phyloP scores from a whole-genome alignment of 1,140 invertebrate species.

The Intoshia linei region DNA sequence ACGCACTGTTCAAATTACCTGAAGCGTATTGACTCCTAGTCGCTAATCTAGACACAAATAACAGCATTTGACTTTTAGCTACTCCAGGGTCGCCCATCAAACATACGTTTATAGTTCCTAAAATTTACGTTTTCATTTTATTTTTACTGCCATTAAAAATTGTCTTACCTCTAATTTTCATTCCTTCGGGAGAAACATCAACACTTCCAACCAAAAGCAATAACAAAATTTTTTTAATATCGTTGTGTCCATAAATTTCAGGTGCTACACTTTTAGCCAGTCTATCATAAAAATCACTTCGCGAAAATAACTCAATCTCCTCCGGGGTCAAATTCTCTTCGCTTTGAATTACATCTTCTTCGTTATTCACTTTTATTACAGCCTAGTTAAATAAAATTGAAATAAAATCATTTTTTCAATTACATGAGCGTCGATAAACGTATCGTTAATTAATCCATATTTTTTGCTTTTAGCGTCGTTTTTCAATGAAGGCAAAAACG shows the following conservation, averaged over 20 bases:
- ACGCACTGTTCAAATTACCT: neutral
- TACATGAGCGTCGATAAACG: no score
- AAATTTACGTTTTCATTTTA: slow-evolving; percentile 3
- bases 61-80: slow-evolving; percentile 77
- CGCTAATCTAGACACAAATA: slow-evolving; percentile 66
- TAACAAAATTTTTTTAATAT: slow-evolving; percentile 81
- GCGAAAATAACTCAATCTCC: slow-evolving; percentile 28
- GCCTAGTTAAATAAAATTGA: neutral
- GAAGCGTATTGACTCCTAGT: slow-evolving; percentile 33
- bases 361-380: slow-evolving; percentile 41
- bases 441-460: no score
- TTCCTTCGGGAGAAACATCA: slow-evolving; percentile 41
- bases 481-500: no score
- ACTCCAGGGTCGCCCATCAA: slow-evolving; percentile 98
- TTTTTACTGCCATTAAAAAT: neutral
- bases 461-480: no score
- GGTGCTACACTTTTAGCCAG: slow-evolving; percentile 68
- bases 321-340: slow-evolving; percentile 39
- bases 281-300: slow-evolving; percentile 63
- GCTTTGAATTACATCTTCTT: slow-evolving; percentile 36
- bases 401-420: neutral
- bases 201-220: slow-evolving; percentile 72
- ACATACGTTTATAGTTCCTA: slow-evolving; percentile 79
- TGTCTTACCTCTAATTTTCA: slow-evolving; percentile 41
- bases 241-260: slow-evolving; percentile 88